Evolutionary conservation across 2,113 vertebrate species (phyloP).

Genomic region (Pollimyrus isidori): DNA sequence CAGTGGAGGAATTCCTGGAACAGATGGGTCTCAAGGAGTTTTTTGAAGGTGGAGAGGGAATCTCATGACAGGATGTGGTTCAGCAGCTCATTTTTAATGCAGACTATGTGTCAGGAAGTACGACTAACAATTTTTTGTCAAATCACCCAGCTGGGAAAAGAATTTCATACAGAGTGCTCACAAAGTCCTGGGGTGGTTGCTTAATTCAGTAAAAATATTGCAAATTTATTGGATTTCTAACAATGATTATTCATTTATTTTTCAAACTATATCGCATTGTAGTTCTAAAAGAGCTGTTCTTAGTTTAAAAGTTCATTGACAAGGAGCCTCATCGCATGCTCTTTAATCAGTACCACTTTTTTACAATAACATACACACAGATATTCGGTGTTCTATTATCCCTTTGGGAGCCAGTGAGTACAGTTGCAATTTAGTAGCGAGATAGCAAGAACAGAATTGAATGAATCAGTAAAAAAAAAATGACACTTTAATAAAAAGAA

Average conservation of each 20-base stretch:
- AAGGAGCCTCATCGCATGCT: background rate
- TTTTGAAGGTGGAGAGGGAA: background rate
- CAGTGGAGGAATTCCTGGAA: background rate
- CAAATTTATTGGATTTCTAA: background rate
- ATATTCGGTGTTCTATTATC: no score
- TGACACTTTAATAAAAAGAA: background rate
- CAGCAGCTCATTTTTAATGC: background rate
- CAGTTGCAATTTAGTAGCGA: background rate
- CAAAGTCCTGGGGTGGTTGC: background rate
- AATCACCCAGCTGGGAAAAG: background rate
- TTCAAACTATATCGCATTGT: background rate
- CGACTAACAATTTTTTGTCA: background rate
- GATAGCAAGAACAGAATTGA: background rate
- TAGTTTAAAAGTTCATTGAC: background rate
- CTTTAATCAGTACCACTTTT: background rate
- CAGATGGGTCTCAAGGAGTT: background rate
- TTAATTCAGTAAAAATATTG: background rate
- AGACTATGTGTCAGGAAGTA: background rate
- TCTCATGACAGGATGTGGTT: background rate
- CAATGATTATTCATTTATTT: background rate
- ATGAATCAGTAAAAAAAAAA: background rate
- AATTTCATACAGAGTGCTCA: background rate
- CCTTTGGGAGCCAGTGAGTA: no score
- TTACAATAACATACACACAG: background rate
- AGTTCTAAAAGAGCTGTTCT: background rate